Percentiles rank a stretch among this genome's conserved stretches.
These are phyloP conservation scores for Moxostoma hubbsi DNA, from an alignment of 2,797 vertebrate species.

Conservation along the genomic window DNA sequence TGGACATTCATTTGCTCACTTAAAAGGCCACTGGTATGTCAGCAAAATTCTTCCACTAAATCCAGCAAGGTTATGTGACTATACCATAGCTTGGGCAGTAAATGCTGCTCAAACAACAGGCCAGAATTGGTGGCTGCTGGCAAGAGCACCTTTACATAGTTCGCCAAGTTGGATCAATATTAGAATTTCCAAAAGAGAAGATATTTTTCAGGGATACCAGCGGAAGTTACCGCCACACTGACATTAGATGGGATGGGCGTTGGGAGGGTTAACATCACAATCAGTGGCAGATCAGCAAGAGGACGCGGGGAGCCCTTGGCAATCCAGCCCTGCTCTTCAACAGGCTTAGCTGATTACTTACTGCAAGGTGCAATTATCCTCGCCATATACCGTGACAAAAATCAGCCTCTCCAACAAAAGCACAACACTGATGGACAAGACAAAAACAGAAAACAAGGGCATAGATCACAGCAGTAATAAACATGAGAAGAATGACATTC, in stretches of 20 bases:
- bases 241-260: not conserved
- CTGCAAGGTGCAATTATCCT: slow-evolving; percentile 59
- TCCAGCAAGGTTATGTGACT: slow-evolving; percentile 14
- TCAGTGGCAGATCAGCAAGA: slow-evolving; percentile 58
- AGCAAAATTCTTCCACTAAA: not conserved
- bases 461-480: slow-evolving; percentile 21
- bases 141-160: slow-evolving; percentile 16
- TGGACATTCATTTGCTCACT: slow-evolving; percentile 40
- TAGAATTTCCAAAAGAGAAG: slow-evolving; percentile 2
- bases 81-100: not conserved
- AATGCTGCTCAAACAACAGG: not conserved
- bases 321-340: slow-evolving; percentile 38
- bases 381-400: slow-evolving; percentile 39
- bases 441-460: not conserved
- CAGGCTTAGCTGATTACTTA: slow-evolving; percentile 47
- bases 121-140: not conserved
- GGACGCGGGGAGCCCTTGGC: slow-evolving; percentile 61
- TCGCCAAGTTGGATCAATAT: not conserved
- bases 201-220: not conserved
- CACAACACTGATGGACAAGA: slow-evolving; percentile 16
- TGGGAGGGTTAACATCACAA: slow-evolving; percentile 61
- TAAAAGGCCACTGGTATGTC: slow-evolving; percentile 20
- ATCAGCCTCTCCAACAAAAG: slow-evolving; percentile 34
- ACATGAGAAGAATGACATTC: slow-evolving; percentile 47
- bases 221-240: not conserved